phyloP scores from a whole-genome alignment of 2,888 invertebrate species.

The Gymnosoma rotundatum region DNA sequence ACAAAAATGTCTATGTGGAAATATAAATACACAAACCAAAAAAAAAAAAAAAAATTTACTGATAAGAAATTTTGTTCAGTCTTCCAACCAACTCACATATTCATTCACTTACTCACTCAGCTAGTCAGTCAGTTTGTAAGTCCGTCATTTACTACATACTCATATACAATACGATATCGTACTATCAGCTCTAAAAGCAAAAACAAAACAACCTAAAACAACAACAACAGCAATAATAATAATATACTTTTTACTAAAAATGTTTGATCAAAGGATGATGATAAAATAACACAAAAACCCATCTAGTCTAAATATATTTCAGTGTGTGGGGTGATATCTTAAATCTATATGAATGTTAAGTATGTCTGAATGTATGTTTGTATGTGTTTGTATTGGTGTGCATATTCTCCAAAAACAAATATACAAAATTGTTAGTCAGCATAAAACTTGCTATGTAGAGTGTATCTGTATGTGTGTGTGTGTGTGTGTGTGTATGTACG shows the following conservation, averaged over 20 bases:
- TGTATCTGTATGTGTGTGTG: constrained; percentile 6
- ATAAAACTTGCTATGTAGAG: constrained; percentile 59
- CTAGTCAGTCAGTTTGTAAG: constrained; percentile 49
- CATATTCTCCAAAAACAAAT: constrained; percentile 50
- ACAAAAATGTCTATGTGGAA: constrained; percentile 66
- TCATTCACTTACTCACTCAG: constrained; percentile 43
- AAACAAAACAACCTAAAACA: constrained; percentile 50
- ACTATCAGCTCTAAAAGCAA: constrained; percentile 51
- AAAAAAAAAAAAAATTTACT: constrained; percentile 56
- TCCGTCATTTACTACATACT: constrained; percentile 44
- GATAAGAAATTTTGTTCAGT: constrained; percentile 70
- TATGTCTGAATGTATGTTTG: constrained; percentile 27
- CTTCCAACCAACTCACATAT: constrained; percentile 60
- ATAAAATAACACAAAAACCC: constrained; percentile 68
- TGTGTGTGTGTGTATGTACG: constrained; percentile 31
- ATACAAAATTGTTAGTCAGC: constrained; percentile 70
- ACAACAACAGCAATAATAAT: constrained; percentile 24
- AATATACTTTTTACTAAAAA: constrained; percentile 48
- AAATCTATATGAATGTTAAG: constrained; percentile 71
- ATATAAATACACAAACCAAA: constrained; percentile 54
- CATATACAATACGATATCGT: constrained; percentile 31
- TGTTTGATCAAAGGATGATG: constrained; percentile 70
- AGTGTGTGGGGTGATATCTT: constrained; percentile 68
- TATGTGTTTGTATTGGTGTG: constrained; percentile 52
- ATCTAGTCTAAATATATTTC: constrained; percentile 69